Evolutionary conservation across 2,888 invertebrate species (phyloP).

Genomic region (Pristionchus japonicus): DNA sequence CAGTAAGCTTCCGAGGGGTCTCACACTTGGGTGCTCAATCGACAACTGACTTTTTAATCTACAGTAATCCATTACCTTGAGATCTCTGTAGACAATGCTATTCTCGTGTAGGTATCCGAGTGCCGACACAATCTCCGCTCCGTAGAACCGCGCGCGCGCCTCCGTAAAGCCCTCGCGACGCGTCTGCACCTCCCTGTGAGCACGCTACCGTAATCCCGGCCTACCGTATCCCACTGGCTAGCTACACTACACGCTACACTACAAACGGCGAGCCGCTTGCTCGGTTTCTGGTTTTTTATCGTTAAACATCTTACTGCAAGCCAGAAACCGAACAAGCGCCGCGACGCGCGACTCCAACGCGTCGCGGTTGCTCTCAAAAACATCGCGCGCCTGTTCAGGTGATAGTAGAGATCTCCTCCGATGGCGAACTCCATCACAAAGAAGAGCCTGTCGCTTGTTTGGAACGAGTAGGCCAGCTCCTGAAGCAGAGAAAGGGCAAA

Average conservation of each 20-base stretch:
- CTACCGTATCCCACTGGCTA: neutral
- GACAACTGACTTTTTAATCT: neutral
- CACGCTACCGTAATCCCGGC: neutral
- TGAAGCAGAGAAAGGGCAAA: constrained; percentile 76
- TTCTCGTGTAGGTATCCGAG: constrained; percentile 91
- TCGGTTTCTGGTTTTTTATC: constrained; percentile 39
- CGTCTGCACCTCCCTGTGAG: constrained; percentile 63
- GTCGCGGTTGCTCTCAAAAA: neutral
- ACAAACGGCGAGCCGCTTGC: constrained; percentile 33
- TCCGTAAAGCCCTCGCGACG: constrained; percentile 79
- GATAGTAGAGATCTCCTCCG: constrained; percentile 97
- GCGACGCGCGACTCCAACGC: neutral
- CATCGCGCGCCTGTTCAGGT: constrained; percentile 79
- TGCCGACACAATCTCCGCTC: constrained; percentile 97
- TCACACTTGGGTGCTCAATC: neutral
- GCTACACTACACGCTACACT: constrained; percentile 28
- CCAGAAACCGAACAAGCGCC: neutral
- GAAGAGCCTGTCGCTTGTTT: constrained; percentile 95
- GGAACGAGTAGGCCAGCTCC: constrained; percentile 98
- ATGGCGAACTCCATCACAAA: constrained; percentile 99
- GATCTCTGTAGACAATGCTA: constrained; percentile 96
- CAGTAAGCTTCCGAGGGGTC: constrained; percentile 3
- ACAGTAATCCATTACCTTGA: constrained; percentile 81
- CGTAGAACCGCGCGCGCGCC: constrained; percentile 96
- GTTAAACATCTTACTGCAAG: no score